A percentile compares a stretch with the other conserved stretches of the same genome.
Conservation (phyloP, 2,797 vertebrate genomes). For the Sebastiscus tertius region DNA sequence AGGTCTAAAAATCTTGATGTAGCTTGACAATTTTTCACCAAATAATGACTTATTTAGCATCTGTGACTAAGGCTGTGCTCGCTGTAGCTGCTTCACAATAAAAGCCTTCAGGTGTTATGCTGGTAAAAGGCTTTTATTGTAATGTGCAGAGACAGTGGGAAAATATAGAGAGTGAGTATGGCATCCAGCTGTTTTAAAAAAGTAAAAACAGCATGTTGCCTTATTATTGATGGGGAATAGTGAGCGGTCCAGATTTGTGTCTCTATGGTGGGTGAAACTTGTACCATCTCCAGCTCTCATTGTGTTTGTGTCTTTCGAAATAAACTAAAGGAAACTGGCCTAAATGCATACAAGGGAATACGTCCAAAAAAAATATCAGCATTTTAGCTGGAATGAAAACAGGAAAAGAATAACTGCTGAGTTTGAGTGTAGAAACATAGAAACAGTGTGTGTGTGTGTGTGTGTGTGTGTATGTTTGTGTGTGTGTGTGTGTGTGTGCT, state of each 20-base stretch:
- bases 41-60: background rate
- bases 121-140: background rate
- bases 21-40: background rate
- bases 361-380: constrained; percentile 1
- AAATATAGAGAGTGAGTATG: background rate
- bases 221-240: background rate
- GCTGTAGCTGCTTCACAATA: background rate
- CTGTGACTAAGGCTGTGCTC: background rate
- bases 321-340: background rate
- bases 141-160: background rate
- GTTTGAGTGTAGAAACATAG: background rate
- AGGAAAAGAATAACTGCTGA: constrained; percentile 19
- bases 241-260: background rate
- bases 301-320: background rate
- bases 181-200: background rate
- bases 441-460: background rate
- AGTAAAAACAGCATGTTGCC: background rate
- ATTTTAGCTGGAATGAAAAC: constrained; percentile 4
- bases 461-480: background rate
- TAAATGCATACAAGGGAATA: background rate
- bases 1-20: background rate
- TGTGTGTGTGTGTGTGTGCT: background rate
- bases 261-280: background rate
- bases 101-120: background rate
- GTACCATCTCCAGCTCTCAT: background rate